Evolutionary conservation across 2,797 vertebrate genomes (phyloP).

Genomic region (Columba guinea): DNA sequence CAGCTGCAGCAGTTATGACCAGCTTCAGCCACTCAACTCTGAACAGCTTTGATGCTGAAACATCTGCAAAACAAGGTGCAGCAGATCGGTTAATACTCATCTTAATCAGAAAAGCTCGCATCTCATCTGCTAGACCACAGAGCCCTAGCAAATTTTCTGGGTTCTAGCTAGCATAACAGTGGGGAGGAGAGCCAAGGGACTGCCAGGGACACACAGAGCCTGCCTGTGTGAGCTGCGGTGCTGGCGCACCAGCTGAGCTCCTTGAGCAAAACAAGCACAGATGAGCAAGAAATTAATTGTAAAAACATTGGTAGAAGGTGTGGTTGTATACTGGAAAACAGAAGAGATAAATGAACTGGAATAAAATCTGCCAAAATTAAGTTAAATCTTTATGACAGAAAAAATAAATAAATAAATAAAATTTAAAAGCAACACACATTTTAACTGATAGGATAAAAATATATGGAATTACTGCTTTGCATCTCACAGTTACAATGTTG

Average conservation of each 20-base stretch:
- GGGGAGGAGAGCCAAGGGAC: not conserved
- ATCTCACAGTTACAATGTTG: not conserved
- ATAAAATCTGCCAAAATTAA: not conserved
- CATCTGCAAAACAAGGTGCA: not conserved
- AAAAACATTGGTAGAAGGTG: not conserved
- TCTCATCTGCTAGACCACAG: not conserved
- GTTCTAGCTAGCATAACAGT: not conserved
- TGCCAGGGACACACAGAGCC: fast-evolving
- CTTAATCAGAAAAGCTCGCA: not conserved
- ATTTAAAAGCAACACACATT: not conserved
- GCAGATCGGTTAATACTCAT: not conserved
- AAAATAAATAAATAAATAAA: no score
- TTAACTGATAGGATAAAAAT: not conserved
- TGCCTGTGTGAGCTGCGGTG: fast-evolving
- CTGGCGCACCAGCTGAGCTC: not conserved
- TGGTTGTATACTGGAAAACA: not conserved
- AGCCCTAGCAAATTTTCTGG: not conserved
- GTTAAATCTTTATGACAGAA: not conserved
- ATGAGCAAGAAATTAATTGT: not conserved
- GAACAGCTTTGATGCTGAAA: not conserved
- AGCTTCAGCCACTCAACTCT: not conserved
- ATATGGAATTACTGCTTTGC: not conserved
- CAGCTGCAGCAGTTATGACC: fast-evolving
- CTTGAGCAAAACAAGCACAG: not conserved
- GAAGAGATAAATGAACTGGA: not conserved